Conservation (phyloP, 2,888 invertebrate genomes). For the Spialia ferax region DNA sequence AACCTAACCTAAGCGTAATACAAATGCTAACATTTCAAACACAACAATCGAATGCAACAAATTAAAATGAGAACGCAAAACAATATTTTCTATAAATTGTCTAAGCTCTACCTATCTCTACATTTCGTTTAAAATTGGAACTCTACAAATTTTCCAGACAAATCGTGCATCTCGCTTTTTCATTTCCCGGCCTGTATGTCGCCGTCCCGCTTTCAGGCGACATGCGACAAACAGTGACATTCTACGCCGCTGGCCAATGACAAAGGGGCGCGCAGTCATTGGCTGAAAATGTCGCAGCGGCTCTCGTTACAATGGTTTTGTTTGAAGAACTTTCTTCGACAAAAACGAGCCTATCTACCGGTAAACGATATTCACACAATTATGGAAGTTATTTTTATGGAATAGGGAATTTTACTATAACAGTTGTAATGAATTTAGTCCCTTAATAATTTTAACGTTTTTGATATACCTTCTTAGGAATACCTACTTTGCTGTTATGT, state of each 20-base stretch:
- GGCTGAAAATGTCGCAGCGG: conserved; percentile 60
- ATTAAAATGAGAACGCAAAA: background rate
- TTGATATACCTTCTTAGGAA: too few species aligned
- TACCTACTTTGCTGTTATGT: too few species aligned
- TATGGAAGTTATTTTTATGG: too few species aligned
- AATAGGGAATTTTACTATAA: too few species aligned
- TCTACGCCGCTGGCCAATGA: conserved; percentile 67
- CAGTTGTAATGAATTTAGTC: too few species aligned
- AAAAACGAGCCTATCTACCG: too few species aligned
- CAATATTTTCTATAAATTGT: background rate
- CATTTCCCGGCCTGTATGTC: conserved; percentile 40
- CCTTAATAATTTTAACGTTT: too few species aligned
- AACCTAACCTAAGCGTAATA: background rate
- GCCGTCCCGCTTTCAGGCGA: conserved; percentile 58
- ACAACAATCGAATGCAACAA: background rate
- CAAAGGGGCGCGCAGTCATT: conserved; percentile 58
- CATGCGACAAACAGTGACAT: conserved; percentile 73
- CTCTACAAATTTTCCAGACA: conserved; percentile 10
- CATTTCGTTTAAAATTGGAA: conserved; percentile 16
- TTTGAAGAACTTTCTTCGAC: conserved; percentile 16
- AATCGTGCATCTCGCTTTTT: conserved; percentile 51
- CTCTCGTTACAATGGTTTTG: conserved; percentile 27
- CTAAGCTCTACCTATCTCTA: too few species aligned
- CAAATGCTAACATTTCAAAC: too few species aligned
- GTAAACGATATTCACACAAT: too few species aligned